These are phyloP conservation scores for Dryadula phaetusa DNA, from an alignment of 2,888 invertebrate genomes.

Conservation along the genomic window DNA sequence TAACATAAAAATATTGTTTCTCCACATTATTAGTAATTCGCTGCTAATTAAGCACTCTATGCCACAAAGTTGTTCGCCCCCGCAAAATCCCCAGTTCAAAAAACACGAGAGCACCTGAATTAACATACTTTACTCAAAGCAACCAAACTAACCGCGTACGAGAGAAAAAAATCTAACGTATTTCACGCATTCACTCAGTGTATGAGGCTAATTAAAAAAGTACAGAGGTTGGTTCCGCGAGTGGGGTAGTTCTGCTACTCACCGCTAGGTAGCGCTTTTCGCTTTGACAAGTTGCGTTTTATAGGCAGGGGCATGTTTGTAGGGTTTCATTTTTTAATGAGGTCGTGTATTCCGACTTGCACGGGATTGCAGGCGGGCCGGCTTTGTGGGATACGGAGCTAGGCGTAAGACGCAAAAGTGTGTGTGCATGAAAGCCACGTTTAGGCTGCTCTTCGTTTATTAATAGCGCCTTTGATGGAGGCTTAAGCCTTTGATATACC, in stretches of 20 bases:
- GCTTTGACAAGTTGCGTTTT: constrained; percentile 75
- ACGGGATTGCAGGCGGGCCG: constrained; percentile 60
- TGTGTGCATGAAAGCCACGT: constrained; percentile 73
- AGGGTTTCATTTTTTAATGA: constrained; percentile 81
- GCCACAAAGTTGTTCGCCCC: constrained; percentile 50
- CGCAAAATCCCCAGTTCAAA: constrained; percentile 43
- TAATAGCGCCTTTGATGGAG: constrained; percentile 60
- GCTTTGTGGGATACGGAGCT: constrained; percentile 62
- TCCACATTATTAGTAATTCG: constrained; percentile 51
- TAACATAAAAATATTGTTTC: constrained; percentile 41
- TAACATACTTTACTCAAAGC: constrained; percentile 82
- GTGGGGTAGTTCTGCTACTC: constrained; percentile 82
- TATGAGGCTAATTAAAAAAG: constrained; percentile 83
- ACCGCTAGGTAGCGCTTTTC: constrained; percentile 76
- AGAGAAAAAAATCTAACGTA: constrained; percentile 72
- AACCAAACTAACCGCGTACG: constrained; percentile 77
- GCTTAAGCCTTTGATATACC: constrained; percentile 50
- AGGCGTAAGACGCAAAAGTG: constrained; percentile 63
- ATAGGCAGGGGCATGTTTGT: constrained; percentile 67
- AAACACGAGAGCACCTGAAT: constrained; percentile 71
- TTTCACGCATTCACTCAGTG: constrained; percentile 78
- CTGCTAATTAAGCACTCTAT: constrained; percentile 63
- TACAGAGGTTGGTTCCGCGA: constrained; percentile 78
- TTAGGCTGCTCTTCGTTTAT: constrained; percentile 69
- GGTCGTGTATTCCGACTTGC: constrained; percentile 75